Base-by-base conservation (phyloP, 2,113 vertebrate species). In the Sander vitreus region DNA sequence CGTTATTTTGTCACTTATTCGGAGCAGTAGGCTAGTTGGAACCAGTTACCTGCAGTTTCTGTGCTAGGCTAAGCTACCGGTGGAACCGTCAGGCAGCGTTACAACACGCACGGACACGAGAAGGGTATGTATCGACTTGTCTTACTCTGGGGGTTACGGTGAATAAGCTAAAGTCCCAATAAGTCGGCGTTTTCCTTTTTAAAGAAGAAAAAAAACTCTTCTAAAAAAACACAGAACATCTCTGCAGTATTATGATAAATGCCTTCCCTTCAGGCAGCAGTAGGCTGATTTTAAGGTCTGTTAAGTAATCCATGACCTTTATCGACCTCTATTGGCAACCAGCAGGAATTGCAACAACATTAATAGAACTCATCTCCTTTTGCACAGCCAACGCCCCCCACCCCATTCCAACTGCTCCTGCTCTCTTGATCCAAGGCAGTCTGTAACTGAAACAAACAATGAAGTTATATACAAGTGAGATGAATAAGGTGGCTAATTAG, bases 401-500 rank as follows among this genome's bases (percentile, higher is more conserved):
- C 21, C 33, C 54, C 64, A 50, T 60, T 62, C 57, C 66, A 81
- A 25, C 58, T 75, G 59, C 82, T 80, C 68, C 68, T 1, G 13
- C 81, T 85, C 76, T 70, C 55, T 79, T 51, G 36, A 77, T 87
- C 81, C 70, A 57, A 65, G 18, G 74, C 69, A 78, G 74, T 84
- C 84, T 84, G 83, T 81, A 88, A 90, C 80, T 79, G 82, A 89
- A 91, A 87, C 67, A 85, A 92, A 89, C 83, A 85, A 76, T 57
- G 54, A 89, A 78, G 85, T 83, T 81, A 53, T 54, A 74, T 71
- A 74, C 73, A 75, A 87, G 86, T 88, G 78, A 89, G 86, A 93
- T 89, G 80, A 90, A 92, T 91, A 89, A 76, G 76, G 69, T 62
- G 23, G 74, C 72, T 90, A 92, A 93, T 91, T 92, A 89, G 59